These are phyloP conservation scores for Myoxocephalus aenaeus DNA, from an alignment of 2,797 vertebrate genomes.

Conservation along the genomic window DNA sequence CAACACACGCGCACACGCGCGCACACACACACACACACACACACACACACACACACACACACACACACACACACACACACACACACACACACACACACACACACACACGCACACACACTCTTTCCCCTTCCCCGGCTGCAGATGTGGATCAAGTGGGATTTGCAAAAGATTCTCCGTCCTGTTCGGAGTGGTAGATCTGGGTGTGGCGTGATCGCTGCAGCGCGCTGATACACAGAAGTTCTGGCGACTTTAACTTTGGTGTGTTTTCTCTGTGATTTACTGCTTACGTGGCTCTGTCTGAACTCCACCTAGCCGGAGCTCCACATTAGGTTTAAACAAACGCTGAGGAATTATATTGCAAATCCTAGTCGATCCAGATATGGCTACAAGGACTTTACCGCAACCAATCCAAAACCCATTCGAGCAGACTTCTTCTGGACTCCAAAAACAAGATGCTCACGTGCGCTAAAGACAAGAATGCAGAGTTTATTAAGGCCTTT, in stretches of 20 bases:
- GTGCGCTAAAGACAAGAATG: too few species aligned
- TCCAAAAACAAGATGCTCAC: not conserved
- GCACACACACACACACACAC: slow-evolving; percentile 28
- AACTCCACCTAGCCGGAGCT: slow-evolving; percentile 42
- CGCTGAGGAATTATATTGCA: slow-evolving; percentile 35
- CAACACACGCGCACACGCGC: too few species aligned
- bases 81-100: slow-evolving; percentile 27
- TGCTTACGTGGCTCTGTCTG: slow-evolving; percentile 8
- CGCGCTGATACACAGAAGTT: slow-evolving; percentile 20
- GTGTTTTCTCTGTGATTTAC: slow-evolving; percentile 24
- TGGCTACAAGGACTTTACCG: not conserved
- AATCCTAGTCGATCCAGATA: slow-evolving; percentile 38
- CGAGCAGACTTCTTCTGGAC: not conserved
- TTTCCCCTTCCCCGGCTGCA: slow-evolving; percentile 42
- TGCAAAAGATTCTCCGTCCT: slow-evolving; percentile 36
- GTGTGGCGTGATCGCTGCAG: slow-evolving; percentile 31
- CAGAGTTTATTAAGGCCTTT: not conserved
- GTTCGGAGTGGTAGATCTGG: slow-evolving; percentile 6
- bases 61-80: slow-evolving; percentile 15
- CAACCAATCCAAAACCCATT: not conserved
- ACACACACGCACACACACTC: slow-evolving; percentile 19
- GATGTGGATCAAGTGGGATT: slow-evolving; percentile 71
- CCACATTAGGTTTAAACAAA: slow-evolving; percentile 54
- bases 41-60: slow-evolving; percentile 23
- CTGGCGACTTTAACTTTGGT: slow-evolving; percentile 18